Evolutionary conservation across 1,140 invertebrate species (phyloP), one percentile per base, ranked within the genome.

Genomic region (Adelges cooleyi): DNA sequence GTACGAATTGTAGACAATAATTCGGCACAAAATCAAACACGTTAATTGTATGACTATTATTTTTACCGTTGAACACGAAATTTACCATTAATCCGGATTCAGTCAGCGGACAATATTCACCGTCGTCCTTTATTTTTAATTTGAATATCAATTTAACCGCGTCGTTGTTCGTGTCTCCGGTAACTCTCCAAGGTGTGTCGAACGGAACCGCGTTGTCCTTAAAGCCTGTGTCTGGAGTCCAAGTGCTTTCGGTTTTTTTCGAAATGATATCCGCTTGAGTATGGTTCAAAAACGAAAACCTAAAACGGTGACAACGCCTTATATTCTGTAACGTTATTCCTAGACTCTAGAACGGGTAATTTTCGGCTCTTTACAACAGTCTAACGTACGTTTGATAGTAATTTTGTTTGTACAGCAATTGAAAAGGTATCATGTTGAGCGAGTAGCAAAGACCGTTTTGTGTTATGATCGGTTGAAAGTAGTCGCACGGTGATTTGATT

Each of bases 381-480:
- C n/a, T 49, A 27, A 23, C 50, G 11, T 52, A 66, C 65, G 44
- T 23, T 46, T 27, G 1, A 0, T 22, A 8, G 18, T 54, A 66
- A 4, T 56, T 33, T 6, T 27, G 10, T 5, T 56, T 22, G 6
- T 20, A 44, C 4, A 68, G 18, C 0, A 33, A 36, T 3, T 53
- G 29, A 27, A 66, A 29, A 48, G 70, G 69, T 3, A 71, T 38
- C 68, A 70, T 67, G 36, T 71, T 71, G n/a, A 68, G 42, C 8
- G 66, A 65, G 44, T 68, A 69, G 49, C 70, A 71, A 17, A 67
- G 25, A 17, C 69, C 69, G 1, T 44, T 15, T 2, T 25, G 17
- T 8, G 67, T 67, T n/a, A 70, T 25, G 9, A 67, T 65, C 1
- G 68, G 67, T 48, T 71, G 68, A 29, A 71, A 29, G 13, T 65